phyloP scores from a whole-genome alignment of 1,140 invertebrate genomes.

The Trichonephila clavipes region DNA sequence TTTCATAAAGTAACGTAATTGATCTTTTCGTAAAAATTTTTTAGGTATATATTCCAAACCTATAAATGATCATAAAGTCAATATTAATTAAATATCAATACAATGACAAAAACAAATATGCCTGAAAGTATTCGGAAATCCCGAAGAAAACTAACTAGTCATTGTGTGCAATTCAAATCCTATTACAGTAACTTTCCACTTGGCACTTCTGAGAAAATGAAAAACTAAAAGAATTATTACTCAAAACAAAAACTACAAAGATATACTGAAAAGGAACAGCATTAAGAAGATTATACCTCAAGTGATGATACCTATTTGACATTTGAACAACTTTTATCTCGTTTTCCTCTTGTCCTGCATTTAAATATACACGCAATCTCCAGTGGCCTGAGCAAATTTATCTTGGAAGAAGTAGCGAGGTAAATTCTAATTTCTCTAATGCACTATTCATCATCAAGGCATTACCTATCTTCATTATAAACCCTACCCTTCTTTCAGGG shows the following conservation, averaged over 20 bases:
- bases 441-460: constrained; percentile 52
- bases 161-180: no score
- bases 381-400: constrained; percentile 38
- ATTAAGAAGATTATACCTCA: not conserved
- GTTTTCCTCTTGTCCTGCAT: not conserved
- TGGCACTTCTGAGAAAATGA: not conserved
- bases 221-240: constrained; percentile 7
- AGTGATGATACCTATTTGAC: constrained; percentile 25
- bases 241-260: not conserved
- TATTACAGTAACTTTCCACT: no score
- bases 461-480: constrained; percentile 60
- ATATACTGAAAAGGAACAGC: not conserved
- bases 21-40: no score
- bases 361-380: constrained; percentile 25
- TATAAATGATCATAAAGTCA: no score
- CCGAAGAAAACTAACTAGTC: no score
- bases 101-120: no score
- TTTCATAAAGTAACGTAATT: no score
- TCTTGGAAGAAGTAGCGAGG: not conserved
- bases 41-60: no score
- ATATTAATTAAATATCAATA: no score
- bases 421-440: constrained; percentile 64
- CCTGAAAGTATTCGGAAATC: no score
- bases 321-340: not conserved
- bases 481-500: not conserved